These are phyloP conservation scores for Leptodactylus fallax DNA, from an alignment of 2,797 vertebrate genomes.

Conservation along the genomic window DNA sequence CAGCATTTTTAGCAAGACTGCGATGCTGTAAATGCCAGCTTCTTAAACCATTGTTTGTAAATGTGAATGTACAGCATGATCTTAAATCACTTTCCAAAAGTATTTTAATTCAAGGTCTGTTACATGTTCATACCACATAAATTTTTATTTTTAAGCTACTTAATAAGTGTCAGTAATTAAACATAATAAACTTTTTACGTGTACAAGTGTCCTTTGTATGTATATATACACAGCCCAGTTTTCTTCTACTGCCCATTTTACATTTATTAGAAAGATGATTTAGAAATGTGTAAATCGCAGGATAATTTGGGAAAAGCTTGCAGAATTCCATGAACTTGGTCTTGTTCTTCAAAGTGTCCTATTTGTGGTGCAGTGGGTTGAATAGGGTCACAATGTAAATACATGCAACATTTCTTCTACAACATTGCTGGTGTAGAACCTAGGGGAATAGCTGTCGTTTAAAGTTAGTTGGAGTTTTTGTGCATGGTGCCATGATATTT, in stretches of 20 bases:
- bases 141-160: background rate
- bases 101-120: slow-evolving; percentile 2
- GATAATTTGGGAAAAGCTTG: background rate
- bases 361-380: background rate
- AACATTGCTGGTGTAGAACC: background rate
- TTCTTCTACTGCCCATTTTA: background rate
- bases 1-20: background rate
- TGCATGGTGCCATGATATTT: background rate
- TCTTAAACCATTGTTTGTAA: background rate
- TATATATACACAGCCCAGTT: background rate
- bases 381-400: background rate
- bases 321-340: background rate
- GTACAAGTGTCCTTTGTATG: slow-evolving; percentile 15
- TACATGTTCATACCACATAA: background rate
- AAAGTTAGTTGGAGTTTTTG: background rate
- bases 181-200: slow-evolving; percentile 30
- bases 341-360: background rate
- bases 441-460: background rate
- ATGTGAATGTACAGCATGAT: slow-evolving; percentile 25
- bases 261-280: background rate
- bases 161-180: slow-evolving; percentile 11
- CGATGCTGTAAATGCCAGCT: background rate
- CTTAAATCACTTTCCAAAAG: slow-evolving; percentile 1
- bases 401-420: no score
- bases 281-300: background rate